Conservation (phyloP, 2,888 invertebrate species). For the Barypeithes pellucidus region DNA sequence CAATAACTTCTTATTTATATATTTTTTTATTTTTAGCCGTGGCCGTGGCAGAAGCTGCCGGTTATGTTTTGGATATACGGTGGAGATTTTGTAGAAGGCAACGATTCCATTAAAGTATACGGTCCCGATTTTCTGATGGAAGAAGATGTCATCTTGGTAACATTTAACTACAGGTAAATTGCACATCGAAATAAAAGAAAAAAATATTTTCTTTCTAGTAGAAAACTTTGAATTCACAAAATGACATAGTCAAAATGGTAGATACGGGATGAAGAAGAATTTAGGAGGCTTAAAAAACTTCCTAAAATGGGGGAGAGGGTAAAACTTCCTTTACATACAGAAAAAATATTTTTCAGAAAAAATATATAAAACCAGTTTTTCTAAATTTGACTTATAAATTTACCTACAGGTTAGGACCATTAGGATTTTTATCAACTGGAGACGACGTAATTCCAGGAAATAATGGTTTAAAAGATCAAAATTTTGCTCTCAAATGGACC, state of each 20-base stretch:
- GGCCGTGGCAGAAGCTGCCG: slow-evolving; percentile 58
- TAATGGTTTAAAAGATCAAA: slow-evolving; percentile 42
- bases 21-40: slow-evolving; percentile 19
- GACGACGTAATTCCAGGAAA: slow-evolving; percentile 37
- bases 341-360: no score
- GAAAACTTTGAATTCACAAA: no score
- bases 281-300: no score
- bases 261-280: no score
- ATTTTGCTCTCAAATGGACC: slow-evolving; percentile 35
- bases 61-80: slow-evolving; percentile 68
- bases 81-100: slow-evolving; percentile 66
- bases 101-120: slow-evolving; percentile 56
- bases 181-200: no score
- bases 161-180: slow-evolving; percentile 61
- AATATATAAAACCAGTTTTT: no score
- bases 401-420: slow-evolving; percentile 56
- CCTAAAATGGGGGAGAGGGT: no score
- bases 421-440: slow-evolving; percentile 42
- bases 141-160: slow-evolving; percentile 62
- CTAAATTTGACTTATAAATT: no score
- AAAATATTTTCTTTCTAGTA: no score
- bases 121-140: slow-evolving; percentile 64
- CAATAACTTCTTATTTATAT: neutral
- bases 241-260: no score
- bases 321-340: no score